Base-by-base conservation (phyloP, 2,888 invertebrate species). In the Megamerina dolium region DNA sequence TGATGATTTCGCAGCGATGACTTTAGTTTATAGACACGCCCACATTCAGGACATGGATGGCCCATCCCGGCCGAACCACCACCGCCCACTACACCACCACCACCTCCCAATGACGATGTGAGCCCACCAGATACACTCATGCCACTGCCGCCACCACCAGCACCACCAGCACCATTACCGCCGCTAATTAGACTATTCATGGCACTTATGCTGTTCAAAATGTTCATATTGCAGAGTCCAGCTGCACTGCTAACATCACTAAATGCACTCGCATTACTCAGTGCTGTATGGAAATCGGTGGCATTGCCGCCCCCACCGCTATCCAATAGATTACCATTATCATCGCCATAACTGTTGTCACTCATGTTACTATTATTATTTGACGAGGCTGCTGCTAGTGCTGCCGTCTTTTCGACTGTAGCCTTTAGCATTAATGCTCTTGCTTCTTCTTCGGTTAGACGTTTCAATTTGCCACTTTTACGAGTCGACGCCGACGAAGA, bases 1-100 rank as follows among this genome's bases (percentile, higher is more conserved):
- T 85, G 85, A 66, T 87, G 87, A 70, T 87, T 86, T 49, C 86
- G 78, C 60, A 87, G 74, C 47, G 88, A 88, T 56, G 87, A 87
- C 73, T 89, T 89, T 56, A 89, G 77, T 70, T 89, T 89, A 74
- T 90, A 90, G 51, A 85, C 81, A 54, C 89, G 78, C 49, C 87
- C 87, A 73, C 90, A 90, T 61, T 85, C 85, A 42, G 84, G 81
- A 72, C 87, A 87, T 46, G 81, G 78, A 77, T 85, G 86, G 63
- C 78, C 76, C 53, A 78, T 64, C 70, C 76, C 57, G 68, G 61
- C 60, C 46, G 58, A 57, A 56, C 50, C 54, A 45, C 59, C 53
- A 45, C 58, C 53, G 43, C 55, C 57, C 44, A 52, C 56, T 26
- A 45, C 53, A 37, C 51, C 50, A 34, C 52, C 56, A 46, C 53